Conservation (phyloP, 2,888 invertebrate genomes). For the Tenodera sinensis region DNA sequence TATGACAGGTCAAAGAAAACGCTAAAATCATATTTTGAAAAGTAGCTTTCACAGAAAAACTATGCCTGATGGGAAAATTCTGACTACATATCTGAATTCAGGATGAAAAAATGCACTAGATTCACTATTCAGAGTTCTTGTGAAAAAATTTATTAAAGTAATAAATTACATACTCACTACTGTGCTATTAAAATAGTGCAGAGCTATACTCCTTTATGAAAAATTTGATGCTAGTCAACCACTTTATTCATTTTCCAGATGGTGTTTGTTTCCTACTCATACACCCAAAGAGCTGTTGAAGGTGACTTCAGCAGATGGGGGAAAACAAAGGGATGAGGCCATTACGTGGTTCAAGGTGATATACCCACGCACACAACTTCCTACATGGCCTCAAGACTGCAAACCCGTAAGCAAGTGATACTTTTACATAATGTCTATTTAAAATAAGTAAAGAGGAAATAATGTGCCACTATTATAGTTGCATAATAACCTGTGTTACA, state of each 20-base stretch:
- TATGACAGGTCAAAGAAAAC: too few relatives aligned
- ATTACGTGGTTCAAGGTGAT: constrained; percentile 96
- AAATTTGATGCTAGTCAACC: background rate
- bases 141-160: background rate
- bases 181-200: background rate
- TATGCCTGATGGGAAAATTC: too few relatives aligned
- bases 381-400: constrained; percentile 88
- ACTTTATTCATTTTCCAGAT: constrained; percentile 51
- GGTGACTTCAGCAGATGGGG: constrained; percentile 86
- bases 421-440: too few relatives aligned
- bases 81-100: too few relatives aligned
- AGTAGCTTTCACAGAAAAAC: too few relatives aligned
- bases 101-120: too few relatives aligned
- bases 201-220: too few relatives aligned
- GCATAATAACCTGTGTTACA: too few relatives aligned
- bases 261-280: constrained; percentile 97
- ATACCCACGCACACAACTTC: constrained; percentile 86
- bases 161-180: background rate
- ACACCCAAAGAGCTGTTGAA: constrained; percentile 95
- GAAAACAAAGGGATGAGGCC: constrained; percentile 96
- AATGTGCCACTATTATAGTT: too few relatives aligned
- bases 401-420: constrained; percentile 61
- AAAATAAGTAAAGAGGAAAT: too few relatives aligned
- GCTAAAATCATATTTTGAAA: too few relatives aligned
- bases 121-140: too few relatives aligned